Evolutionary conservation across 2,888 invertebrate species (phyloP).

Genomic region (Choristoneura rosaceana): DNA sequence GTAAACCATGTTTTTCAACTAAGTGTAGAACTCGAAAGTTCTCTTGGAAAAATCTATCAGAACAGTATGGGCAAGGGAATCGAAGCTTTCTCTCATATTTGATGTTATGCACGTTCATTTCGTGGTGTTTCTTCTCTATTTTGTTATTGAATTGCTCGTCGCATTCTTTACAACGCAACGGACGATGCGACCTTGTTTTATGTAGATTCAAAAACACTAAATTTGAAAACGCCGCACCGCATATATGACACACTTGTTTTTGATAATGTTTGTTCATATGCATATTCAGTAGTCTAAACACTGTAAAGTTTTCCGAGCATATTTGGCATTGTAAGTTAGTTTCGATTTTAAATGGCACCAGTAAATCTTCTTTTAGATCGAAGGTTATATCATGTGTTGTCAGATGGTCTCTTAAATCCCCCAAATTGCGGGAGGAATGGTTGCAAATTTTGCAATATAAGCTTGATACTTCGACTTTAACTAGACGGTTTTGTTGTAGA

Average conservation of each 20-base stretch:
- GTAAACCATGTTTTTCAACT: slow-evolving; percentile 64
- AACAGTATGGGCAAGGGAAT: slow-evolving; percentile 67
- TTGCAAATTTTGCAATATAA: slow-evolving; percentile 68
- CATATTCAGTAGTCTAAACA: slow-evolving; percentile 69
- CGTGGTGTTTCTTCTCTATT: slow-evolving; percentile 57
- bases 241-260: slow-evolving; percentile 74
- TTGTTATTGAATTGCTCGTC: slow-evolving; percentile 54
- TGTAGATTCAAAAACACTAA: slow-evolving; percentile 72
- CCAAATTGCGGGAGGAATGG: slow-evolving; percentile 50
- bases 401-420: slow-evolving; percentile 59
- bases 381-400: slow-evolving; percentile 58
- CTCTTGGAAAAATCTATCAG: slow-evolving; percentile 67
- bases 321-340: slow-evolving; percentile 65
- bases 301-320: slow-evolving; percentile 61
- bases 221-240: slow-evolving; percentile 73
- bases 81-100: slow-evolving; percentile 59
- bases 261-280: slow-evolving; percentile 77
- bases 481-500: slow-evolving; percentile 65
- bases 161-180: slow-evolving; percentile 61
- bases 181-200: slow-evolving; percentile 63
- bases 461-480: slow-evolving; percentile 72
- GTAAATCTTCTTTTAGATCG: slow-evolving; percentile 57
- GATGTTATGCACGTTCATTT: slow-evolving; percentile 51
- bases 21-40: slow-evolving; percentile 61
- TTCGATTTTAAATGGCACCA: slow-evolving; percentile 72